Evolutionary conservation across 2,113 vertebrate species (phyloP).

Genomic region (Engraulis encrasicolus): DNA sequence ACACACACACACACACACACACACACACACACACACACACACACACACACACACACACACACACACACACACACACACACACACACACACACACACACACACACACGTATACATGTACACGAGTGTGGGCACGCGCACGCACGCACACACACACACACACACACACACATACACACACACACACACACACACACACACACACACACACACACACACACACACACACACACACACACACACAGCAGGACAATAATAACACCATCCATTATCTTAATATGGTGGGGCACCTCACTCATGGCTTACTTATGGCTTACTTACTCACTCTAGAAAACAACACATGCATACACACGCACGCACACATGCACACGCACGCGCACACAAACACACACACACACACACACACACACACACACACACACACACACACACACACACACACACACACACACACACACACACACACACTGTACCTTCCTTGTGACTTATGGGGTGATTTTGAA

Average conservation of each 20-base stretch:
- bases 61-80: neutral
- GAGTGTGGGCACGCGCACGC: neutral
- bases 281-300: too few relatives aligned
- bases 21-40: neutral
- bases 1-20: neutral
- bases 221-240: neutral
- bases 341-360: neutral
- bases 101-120: neutral
- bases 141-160: neutral
- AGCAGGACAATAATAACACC: too few relatives aligned
- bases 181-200: neutral
- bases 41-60: neutral
- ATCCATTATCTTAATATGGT: too few relatives aligned
- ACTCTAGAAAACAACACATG: neutral
- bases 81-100: neutral
- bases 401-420: neutral
- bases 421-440: neutral
- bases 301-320: too few relatives aligned
- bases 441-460: neutral
- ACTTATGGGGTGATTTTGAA: too few relatives aligned
- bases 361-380: neutral
- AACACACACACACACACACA: neutral
- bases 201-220: constrained; percentile 2
- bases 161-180: neutral
- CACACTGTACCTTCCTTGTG: too few relatives aligned